A percentile compares a stretch with the other conserved stretches of the same genome.
Conservation (phyloP, 2,113 vertebrate genomes). For the Brienomyrus brachyistius region DNA sequence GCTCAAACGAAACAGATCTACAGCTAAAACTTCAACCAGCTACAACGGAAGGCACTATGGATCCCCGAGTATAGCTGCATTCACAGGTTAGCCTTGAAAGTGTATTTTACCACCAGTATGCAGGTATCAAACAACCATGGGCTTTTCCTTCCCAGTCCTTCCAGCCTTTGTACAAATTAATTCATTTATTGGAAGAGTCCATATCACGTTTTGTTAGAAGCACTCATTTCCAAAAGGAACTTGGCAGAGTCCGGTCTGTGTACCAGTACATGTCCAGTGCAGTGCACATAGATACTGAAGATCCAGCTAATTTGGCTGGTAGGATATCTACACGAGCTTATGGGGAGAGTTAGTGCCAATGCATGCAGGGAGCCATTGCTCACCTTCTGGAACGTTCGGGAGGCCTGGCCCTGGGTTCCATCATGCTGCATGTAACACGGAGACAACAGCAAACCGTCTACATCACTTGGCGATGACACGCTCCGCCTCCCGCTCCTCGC, state of each 20-base stretch:
- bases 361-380: background rate
- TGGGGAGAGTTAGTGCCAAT: background rate
- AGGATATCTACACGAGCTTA: background rate
- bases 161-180: background rate
- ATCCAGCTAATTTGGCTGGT: background rate
- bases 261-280: background rate
- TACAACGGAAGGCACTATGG: background rate
- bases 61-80: background rate
- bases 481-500: conserved; percentile 58
- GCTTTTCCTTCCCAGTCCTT: background rate
- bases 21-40: background rate
- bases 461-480: conserved; percentile 55
- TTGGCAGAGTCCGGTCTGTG: background rate
- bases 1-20: background rate
- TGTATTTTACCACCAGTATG: background rate
- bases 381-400: background rate
- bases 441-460: background rate
- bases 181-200: background rate
- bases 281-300: background rate
- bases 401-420: background rate
- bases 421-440: background rate
- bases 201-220: background rate
- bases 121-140: background rate
- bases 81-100: background rate
- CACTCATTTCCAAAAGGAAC: background rate